Conservation (phyloP, 2,797 vertebrate species). For the Dromococcyx pavoninus region DNA sequence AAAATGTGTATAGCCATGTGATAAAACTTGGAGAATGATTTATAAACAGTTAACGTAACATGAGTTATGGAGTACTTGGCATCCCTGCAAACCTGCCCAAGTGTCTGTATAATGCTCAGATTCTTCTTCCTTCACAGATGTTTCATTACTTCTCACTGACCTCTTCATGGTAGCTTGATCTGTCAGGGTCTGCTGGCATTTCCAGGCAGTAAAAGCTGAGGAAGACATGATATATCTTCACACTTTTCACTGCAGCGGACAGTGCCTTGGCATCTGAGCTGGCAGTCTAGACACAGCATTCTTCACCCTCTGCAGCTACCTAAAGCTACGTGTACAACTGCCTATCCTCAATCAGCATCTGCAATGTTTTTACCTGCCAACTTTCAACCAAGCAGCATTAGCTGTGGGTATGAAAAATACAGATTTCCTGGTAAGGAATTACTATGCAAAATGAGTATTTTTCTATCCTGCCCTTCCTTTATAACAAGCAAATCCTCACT, state of each 20-base stretch:
- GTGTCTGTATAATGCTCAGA: neutral
- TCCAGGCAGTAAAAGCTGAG: neutral
- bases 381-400: neutral
- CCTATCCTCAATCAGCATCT: neutral
- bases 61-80: neutral
- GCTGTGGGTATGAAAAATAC: neutral
- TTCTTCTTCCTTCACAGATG: neutral
- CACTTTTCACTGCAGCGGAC: neutral
- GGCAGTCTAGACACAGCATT: neutral
- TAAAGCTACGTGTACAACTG: neutral
- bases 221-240: neutral
- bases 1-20: conserved; percentile 44
- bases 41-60: conserved; percentile 49
- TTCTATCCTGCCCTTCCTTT: neutral
- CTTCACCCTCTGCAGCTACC: neutral
- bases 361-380: neutral
- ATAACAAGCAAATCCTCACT: neutral
- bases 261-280: neutral
- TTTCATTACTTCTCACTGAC: neutral
- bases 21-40: conserved; percentile 70
- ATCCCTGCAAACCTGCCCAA: conserved; percentile 17
- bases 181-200: neutral
- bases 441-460: neutral
- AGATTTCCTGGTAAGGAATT: neutral
- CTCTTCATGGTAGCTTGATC: neutral